These are phyloP conservation scores for Candidula unifasciata DNA, from an alignment of 2,888 invertebrate genomes.

Conservation along the genomic window DNA sequence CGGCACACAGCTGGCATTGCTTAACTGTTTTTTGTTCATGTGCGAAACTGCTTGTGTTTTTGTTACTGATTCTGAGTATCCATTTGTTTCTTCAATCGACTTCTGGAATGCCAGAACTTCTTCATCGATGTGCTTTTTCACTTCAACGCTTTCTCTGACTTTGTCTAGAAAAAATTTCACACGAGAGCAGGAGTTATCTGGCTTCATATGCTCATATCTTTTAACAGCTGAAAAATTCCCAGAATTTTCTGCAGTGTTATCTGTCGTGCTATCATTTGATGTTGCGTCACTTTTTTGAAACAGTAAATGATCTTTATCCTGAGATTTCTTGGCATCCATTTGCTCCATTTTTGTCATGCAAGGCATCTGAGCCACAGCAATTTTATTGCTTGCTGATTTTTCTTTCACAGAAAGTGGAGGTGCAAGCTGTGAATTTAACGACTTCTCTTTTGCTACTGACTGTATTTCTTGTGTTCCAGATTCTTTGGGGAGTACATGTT, in stretches of 20 bases:
- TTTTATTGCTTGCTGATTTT: background rate
- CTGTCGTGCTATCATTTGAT: background rate
- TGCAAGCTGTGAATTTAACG: background rate
- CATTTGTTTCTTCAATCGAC: background rate
- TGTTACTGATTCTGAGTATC: background rate
- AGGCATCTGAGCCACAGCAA: background rate
- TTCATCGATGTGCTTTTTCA: conserved; percentile 1
- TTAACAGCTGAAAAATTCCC: background rate
- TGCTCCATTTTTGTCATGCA: too few species aligned
- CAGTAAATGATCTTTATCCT: background rate
- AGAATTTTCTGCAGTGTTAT: background rate
- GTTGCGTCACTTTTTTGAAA: background rate
- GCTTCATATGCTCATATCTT: background rate
- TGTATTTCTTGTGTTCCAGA: background rate
- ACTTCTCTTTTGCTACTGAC: background rate
- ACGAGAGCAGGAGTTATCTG: background rate
- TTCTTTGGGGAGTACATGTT: background rate
- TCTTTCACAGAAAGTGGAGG: background rate
- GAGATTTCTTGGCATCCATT: too few species aligned
- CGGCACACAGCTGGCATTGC: background rate
- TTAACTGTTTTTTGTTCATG: background rate
- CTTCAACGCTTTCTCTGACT: background rate
- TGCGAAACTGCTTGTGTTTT: background rate
- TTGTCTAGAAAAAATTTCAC: conserved; percentile 25
- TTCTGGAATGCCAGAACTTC: conserved; percentile 1